These are phyloP conservation scores for Malurus elegans DNA, from an alignment of 2,113 vertebrate species.

Conservation along the genomic window DNA sequence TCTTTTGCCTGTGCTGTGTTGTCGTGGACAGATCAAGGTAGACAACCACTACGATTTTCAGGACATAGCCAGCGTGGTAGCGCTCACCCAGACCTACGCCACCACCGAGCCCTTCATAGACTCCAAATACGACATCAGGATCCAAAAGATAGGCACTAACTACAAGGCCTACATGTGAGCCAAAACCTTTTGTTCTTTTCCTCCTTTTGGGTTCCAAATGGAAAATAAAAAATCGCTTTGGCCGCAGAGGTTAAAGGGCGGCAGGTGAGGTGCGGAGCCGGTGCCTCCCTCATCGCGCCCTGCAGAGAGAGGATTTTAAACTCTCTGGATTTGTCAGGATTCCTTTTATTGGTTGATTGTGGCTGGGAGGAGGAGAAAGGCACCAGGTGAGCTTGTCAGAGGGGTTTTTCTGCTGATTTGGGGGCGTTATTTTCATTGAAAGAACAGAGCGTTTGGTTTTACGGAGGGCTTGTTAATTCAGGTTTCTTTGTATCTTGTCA, in stretches of 20 bases:
- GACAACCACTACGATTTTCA: constrained; percentile 98
- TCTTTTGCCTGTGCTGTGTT: constrained; percentile 35
- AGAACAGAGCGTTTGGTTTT: not conserved
- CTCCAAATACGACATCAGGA: constrained; percentile 97
- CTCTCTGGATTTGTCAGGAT: not conserved
- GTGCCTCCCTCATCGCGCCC: not conserved
- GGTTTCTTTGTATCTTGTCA: not conserved
- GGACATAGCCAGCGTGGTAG: constrained; percentile 98
- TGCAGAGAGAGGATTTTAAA: not conserved
- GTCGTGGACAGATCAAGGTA: constrained; percentile 87
- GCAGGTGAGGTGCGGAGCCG: not conserved
- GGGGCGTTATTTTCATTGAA: not conserved
- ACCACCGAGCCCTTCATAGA: constrained; percentile 96
- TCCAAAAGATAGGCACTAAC: constrained; percentile 96
- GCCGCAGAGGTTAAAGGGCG: not conserved
- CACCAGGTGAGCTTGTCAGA: not conserved
- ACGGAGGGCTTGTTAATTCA: not conserved
- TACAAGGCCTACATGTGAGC: constrained; percentile 99
- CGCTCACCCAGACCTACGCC: constrained; percentile 96
- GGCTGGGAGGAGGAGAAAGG: not conserved
- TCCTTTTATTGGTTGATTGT: not conserved
- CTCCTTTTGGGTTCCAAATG: not conserved
- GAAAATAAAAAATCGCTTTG: no score
- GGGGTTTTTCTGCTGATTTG: not conserved
- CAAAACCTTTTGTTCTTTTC: constrained; percentile 23